phyloP scores from a whole-genome alignment of 64 coral and sea anemone species.

The Pocillopora damicornis region DNA sequence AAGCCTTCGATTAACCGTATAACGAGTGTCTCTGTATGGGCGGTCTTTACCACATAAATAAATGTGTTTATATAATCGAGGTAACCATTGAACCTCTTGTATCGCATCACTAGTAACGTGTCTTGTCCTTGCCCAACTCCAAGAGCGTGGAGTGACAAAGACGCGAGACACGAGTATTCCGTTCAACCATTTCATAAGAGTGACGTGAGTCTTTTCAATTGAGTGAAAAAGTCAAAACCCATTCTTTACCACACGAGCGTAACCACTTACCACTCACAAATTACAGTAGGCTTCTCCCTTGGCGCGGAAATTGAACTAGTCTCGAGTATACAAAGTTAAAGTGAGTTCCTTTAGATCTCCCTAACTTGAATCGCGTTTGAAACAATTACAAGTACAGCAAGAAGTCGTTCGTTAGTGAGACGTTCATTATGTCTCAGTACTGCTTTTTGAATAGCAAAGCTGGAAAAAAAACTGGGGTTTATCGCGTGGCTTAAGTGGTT shows the following conservation, averaged over 20 bases:
- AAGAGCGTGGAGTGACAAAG: not conserved
- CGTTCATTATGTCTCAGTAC: not conserved
- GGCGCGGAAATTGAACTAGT: too few species aligned
- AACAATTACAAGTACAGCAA: not conserved
- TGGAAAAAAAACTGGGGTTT: not conserved
- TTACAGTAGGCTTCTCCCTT: not conserved
- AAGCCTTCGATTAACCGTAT: too few species aligned
- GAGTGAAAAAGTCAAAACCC: too few species aligned
- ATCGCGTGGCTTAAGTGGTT: not conserved
- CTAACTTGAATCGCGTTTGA: conserved; percentile 5
- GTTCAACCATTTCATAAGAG: too few species aligned
- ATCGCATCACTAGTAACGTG: conserved; percentile 34
- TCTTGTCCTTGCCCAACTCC: not conserved
- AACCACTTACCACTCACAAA: not conserved
- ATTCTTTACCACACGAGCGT: not conserved
- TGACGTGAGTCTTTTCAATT: too few species aligned
- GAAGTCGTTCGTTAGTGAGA: conserved; percentile 21
- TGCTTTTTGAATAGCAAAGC: too few species aligned
- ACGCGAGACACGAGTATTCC: too few species aligned
- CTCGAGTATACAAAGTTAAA: too few species aligned
- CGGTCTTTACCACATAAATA: conserved; percentile 12
- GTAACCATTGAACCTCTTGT: conserved; percentile 12
- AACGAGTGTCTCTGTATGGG: too few species aligned
- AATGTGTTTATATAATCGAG: conserved; percentile 33
- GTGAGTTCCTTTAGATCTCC: too few species aligned